Conservation (phyloP, 2,888 invertebrate species). For the Tenodera sinensis region DNA sequence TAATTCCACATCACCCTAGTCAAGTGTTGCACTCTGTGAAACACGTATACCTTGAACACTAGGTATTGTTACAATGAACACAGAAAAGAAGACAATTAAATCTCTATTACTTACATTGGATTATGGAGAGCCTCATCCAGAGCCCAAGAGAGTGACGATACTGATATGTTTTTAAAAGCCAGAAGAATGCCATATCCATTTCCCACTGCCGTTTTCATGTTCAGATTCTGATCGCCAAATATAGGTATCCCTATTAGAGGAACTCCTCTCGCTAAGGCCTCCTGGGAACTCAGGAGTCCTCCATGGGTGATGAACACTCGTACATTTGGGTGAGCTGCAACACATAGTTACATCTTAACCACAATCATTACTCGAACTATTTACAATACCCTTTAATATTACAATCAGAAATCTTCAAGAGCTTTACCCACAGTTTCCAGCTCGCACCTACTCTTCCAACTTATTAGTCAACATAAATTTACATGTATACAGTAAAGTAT, state of each 20-base stretch:
- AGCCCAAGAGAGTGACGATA: conserved; percentile 43
- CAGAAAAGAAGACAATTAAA: too few species aligned
- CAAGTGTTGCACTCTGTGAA: too few species aligned
- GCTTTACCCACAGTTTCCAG: too few species aligned
- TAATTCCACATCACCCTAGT: too few species aligned
- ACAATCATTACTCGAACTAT: too few species aligned
- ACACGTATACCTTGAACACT: too few species aligned
- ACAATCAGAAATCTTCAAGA: too few species aligned
- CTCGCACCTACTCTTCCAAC: too few species aligned
- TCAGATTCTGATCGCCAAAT: conserved; percentile 53
- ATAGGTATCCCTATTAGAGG: conserved; percentile 53
- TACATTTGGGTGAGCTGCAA: conserved; percentile 52
- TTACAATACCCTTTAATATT: too few species aligned
- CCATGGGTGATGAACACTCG: conserved; percentile 57
- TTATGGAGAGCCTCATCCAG: conserved; percentile 47
- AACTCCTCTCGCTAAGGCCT: conserved; percentile 50
- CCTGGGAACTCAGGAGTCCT: conserved; percentile 55
- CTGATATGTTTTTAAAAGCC: conserved; percentile 43
- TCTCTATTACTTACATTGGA: background rate
- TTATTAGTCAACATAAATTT: too few species aligned
- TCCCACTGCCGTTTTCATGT: conserved; percentile 51
- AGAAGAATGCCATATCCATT: conserved; percentile 50
- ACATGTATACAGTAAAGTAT: too few species aligned
- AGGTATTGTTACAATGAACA: too few species aligned
- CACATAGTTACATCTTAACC: background rate